phyloP scores from a whole-genome alignment of 2,113 vertebrate species.

The Chaetura pelagica region DNA sequence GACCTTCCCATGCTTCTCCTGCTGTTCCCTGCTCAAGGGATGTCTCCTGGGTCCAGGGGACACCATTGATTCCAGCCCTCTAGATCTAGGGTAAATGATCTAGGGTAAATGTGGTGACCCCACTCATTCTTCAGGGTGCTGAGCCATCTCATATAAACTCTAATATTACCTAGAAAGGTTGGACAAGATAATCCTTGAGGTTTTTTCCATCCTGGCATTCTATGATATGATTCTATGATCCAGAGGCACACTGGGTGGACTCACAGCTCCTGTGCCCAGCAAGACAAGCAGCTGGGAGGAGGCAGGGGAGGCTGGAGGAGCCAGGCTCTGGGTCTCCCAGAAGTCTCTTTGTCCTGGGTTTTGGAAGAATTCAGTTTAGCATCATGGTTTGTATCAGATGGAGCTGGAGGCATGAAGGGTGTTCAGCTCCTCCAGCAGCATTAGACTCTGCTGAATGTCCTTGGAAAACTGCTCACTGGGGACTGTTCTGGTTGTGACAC shows the following conservation, averaged over 20 bases:
- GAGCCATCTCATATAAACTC: no score
- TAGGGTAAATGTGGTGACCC: background rate
- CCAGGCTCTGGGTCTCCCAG: background rate
- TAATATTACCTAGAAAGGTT: no score
- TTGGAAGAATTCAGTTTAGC: background rate
- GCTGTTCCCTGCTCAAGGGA: background rate
- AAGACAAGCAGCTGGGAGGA: background rate
- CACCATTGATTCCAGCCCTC: background rate
- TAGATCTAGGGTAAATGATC: background rate
- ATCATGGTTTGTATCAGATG: background rate
- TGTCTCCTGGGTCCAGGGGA: background rate
- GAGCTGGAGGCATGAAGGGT: accelerated
- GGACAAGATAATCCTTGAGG: no score
- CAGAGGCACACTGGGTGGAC: background rate
- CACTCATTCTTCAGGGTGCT: background rate
- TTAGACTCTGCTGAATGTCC: accelerated
- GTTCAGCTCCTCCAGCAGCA: background rate
- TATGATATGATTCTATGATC: no score
- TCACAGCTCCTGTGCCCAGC: background rate
- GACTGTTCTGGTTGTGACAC: background rate
- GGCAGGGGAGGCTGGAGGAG: background rate
- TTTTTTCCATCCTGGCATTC: no score
- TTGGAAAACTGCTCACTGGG: background rate
- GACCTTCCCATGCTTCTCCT: background rate
- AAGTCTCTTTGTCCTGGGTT: background rate